Conservation (phyloP, 1,140 invertebrate species). For the Lepidurus arcticus region DNA sequence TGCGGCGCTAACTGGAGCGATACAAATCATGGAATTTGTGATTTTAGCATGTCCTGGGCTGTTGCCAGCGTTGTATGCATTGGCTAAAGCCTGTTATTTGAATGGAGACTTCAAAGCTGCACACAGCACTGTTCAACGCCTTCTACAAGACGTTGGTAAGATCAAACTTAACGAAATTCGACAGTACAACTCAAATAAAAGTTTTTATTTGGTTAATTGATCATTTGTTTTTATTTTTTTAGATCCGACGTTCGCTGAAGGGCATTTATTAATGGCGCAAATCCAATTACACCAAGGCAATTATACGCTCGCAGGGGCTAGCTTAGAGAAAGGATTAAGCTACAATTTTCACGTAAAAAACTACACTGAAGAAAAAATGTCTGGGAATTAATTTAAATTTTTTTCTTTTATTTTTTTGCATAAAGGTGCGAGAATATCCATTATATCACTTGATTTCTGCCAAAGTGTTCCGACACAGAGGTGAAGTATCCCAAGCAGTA, state of each 20-base stretch:
- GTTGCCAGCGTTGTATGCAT: conserved; percentile 61
- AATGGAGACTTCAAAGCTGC: conserved; percentile 66
- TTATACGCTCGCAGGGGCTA: conserved; percentile 71
- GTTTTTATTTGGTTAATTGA: not conserved
- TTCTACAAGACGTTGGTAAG: conserved; percentile 55
- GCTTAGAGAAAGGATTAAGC: conserved; percentile 78
- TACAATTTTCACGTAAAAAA: conserved; percentile 72
- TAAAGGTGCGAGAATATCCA: conserved; percentile 71
- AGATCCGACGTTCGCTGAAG: conserved; percentile 71
- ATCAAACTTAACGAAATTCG: not conserved
- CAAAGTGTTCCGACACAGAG: conserved; percentile 69
- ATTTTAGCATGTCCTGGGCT: conserved; percentile 75
- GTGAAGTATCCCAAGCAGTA: conserved; percentile 65
- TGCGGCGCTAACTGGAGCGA: conserved; percentile 50
- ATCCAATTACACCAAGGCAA: conserved; percentile 65
- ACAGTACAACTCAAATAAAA: too few relatives aligned
- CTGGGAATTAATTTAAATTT: not conserved
- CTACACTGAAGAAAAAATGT: not conserved
- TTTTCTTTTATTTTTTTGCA: conserved; percentile 30
- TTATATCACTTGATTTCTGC: conserved; percentile 83
- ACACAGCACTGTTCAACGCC: conserved; percentile 58
- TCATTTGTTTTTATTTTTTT: conserved; percentile 39
- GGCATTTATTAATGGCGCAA: conserved; percentile 81
- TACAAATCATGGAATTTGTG: conserved; percentile 64
- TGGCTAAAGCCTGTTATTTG: conserved; percentile 73